These are phyloP conservation scores for Puntigrus tetrazona DNA, from an alignment of 2,113 vertebrate genomes.

Conservation along the genomic window DNA sequence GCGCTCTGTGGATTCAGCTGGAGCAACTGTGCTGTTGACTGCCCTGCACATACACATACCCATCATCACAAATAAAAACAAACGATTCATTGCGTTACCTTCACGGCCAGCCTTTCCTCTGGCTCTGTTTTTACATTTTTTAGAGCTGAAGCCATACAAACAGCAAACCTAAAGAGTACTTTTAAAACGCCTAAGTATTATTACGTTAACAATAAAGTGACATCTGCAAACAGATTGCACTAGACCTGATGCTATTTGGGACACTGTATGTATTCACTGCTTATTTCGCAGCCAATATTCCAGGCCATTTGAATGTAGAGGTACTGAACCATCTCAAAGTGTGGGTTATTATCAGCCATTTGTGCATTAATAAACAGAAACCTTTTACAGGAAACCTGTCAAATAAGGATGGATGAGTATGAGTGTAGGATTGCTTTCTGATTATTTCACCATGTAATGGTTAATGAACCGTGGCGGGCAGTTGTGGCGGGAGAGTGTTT, in stretches of 20 bases:
- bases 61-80: conserved; percentile 29
- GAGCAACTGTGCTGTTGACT: conserved; percentile 36
- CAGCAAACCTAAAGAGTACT: not conserved
- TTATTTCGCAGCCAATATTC: not conserved
- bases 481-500: not conserved
- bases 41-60: conserved; percentile 19
- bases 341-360: conserved; percentile 16
- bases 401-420: conserved; percentile 18
- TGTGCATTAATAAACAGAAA: conserved; percentile 45
- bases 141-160: not conserved
- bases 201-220: not conserved
- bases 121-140: not conserved
- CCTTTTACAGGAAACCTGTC: conserved; percentile 33
- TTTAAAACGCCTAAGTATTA: not conserved
- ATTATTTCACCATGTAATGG: not conserved
- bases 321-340: not conserved
- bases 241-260: not conserved
- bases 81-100: conserved; percentile 6
- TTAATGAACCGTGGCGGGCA: conserved; percentile 21
- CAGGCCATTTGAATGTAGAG: not conserved
- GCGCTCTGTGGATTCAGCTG: conserved; percentile 41
- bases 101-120: conserved; percentile 21
- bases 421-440: conserved; percentile 5
- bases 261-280: conserved; percentile 12
- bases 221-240: not conserved